A percentile compares a stretch with the other conserved stretches of the same genome.
These are phyloP conservation scores for Xenopus borealis DNA, from an alignment of 2,113 vertebrate genomes.

Conservation along the genomic window DNA sequence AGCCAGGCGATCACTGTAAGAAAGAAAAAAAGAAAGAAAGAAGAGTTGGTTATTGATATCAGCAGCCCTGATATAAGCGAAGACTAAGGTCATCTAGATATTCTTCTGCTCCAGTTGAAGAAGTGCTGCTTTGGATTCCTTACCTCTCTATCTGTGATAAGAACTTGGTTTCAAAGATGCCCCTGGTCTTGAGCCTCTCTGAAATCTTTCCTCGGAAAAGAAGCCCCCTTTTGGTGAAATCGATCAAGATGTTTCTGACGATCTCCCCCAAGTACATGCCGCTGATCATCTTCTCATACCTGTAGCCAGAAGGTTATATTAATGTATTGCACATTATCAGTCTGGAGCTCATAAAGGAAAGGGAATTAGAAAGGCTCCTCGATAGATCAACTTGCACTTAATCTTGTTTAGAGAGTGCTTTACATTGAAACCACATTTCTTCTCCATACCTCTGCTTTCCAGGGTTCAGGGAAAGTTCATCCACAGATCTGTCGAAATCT, in stretches of 20 bases:
- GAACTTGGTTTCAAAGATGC: conserved; percentile 96
- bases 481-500: conserved; percentile 77
- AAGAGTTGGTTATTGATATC: background rate
- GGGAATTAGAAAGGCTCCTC: background rate
- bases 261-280: conserved; percentile 97
- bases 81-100: no score
- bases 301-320: conserved; percentile 47
- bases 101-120: no score
- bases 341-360: background rate
- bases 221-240: conserved; percentile 85
- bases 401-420: background rate
- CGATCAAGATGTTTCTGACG: conserved; percentile 86
- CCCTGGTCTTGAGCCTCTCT: conserved; percentile 85
- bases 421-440: background rate
- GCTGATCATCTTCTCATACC: conserved; percentile 98
- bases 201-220: conserved; percentile 91
- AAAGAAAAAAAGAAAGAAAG: background rate
- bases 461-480: conserved; percentile 77
- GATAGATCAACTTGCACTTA: background rate
- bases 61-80: background rate
- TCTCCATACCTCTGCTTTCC: conserved; percentile 86
- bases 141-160: conserved; percentile 95
- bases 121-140: conserved; percentile 25
- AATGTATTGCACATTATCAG: background rate
- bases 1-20: conserved; percentile 85